Evolutionary conservation across 1,140 invertebrate genomes (phyloP).

Genomic region (Drosophila tropicalis): DNA sequence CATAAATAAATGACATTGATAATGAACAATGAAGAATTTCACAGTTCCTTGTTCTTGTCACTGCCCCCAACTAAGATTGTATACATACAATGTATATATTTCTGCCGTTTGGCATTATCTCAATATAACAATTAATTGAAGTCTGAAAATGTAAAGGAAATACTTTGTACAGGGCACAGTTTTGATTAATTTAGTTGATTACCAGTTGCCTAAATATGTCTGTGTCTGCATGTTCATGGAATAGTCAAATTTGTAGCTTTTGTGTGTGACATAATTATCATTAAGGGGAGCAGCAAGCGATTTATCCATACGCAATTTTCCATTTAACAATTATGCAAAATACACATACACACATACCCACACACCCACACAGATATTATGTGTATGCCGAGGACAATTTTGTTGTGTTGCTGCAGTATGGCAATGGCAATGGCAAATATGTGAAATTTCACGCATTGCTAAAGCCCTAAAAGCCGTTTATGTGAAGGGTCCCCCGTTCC

Average conservation of each 20-base stretch:
- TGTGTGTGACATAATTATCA: constrained; percentile 1
- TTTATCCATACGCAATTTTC: constrained; percentile 1
- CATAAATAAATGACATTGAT: constrained; percentile 1
- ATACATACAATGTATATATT: no score
- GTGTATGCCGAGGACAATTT: not conserved
- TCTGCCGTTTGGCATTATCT: no score
- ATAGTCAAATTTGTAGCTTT: not conserved
- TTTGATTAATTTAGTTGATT: constrained; percentile 7
- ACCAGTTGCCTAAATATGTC: not conserved
- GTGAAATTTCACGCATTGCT: constrained; percentile 43
- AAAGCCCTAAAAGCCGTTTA: constrained; percentile 46
- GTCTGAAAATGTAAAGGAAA: not conserved
- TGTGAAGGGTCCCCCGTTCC: constrained; percentile 12
- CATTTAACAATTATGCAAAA: constrained; percentile 14
- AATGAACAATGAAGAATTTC: not conserved
- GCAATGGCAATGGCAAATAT: constrained; percentile 3
- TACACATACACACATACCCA: not conserved
- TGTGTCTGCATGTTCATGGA: not conserved
- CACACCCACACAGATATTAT: not conserved
- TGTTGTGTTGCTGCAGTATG: not conserved
- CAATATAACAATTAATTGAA: not conserved
- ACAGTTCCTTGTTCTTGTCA: not conserved
- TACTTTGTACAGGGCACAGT: not conserved
- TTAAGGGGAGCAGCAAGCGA: not conserved
- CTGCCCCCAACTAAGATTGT: not conserved